Conservation (phyloP, 1,140 invertebrate genomes). For the Probaryconus sp. region DNA sequence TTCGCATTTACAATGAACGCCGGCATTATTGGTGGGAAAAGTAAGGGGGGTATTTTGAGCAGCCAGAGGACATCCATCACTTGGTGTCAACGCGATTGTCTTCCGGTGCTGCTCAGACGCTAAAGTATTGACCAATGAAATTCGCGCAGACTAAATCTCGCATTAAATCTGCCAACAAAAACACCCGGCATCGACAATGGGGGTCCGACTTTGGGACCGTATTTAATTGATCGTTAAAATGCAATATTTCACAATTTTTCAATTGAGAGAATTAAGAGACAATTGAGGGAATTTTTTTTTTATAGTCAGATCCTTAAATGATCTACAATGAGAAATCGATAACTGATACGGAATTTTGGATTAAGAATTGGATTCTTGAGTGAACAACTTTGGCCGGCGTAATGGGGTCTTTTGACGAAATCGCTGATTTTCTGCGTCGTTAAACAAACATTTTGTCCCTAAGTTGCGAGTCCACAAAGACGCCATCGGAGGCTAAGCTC, state of each 20-base stretch:
- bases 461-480: constrained; percentile 43
- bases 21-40: constrained; percentile 77
- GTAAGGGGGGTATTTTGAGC: constrained; percentile 72
- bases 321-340: no score
- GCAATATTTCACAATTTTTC: no score
- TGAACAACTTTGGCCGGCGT: constrained; percentile 75
- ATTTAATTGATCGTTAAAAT: no score
- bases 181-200: no score
- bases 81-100: constrained; percentile 78
- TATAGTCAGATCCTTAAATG: no score
- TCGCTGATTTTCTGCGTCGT: constrained; percentile 52
- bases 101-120: constrained; percentile 68
- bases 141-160: not conserved
- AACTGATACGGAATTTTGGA: no score
- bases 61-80: constrained; percentile 77
- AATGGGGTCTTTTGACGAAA: constrained; percentile 64
- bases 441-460: constrained; percentile 70
- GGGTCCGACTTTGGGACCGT: no score
- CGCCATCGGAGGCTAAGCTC: constrained; percentile 46
- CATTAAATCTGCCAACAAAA: no score
- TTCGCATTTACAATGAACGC: constrained; percentile 79
- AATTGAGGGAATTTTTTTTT: no score
- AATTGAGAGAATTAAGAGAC: no score
- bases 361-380: no score
- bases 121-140: constrained; percentile 72